These are phyloP conservation scores for Melanophora roralis DNA, from an alignment of 2,888 invertebrate genomes.

Conservation along the genomic window DNA sequence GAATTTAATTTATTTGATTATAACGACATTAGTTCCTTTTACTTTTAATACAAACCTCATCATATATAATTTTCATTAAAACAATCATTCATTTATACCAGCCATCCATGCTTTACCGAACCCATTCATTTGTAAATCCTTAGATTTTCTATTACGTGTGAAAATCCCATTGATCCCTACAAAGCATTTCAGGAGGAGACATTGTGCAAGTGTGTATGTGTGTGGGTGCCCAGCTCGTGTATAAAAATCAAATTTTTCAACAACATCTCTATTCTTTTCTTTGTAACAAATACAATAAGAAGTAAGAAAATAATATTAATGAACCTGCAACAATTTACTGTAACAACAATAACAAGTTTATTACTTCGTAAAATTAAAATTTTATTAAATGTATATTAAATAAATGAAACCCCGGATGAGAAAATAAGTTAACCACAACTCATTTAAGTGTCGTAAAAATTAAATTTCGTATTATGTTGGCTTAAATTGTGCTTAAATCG, in stretches of 20 bases:
- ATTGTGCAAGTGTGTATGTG: not conserved
- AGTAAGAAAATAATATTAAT: slow-evolving; percentile 42
- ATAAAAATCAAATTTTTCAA: slow-evolving; percentile 8
- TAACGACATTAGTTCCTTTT: not conserved
- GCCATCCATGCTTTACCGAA: too few species aligned
- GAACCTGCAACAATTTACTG: slow-evolving; percentile 25
- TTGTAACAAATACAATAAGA: not conserved
- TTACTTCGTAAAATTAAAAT: slow-evolving; percentile 29
- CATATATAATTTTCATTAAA: not conserved
- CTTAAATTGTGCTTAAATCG: slow-evolving; percentile 1
- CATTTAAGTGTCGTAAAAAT: slow-evolving; percentile 59
- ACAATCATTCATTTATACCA: not conserved
- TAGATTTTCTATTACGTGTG: slow-evolving; percentile 34
- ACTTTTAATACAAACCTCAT: slow-evolving; percentile 7
- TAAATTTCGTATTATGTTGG: slow-evolving; percentile 37
- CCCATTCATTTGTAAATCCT: not conserved
- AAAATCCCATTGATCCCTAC: slow-evolving; percentile 59
- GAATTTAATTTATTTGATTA: slow-evolving; percentile 47
- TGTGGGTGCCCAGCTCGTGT: too few species aligned
- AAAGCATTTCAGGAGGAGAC: slow-evolving; percentile 30
- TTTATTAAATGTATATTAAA: not conserved
- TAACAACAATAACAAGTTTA: slow-evolving; percentile 31
- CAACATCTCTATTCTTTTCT: slow-evolving; percentile 18
- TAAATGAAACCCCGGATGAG: not conserved
- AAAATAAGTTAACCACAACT: slow-evolving; percentile 19